phyloP scores from a whole-genome alignment of 2,888 invertebrate genomes.

The Beris morrisii region DNA sequence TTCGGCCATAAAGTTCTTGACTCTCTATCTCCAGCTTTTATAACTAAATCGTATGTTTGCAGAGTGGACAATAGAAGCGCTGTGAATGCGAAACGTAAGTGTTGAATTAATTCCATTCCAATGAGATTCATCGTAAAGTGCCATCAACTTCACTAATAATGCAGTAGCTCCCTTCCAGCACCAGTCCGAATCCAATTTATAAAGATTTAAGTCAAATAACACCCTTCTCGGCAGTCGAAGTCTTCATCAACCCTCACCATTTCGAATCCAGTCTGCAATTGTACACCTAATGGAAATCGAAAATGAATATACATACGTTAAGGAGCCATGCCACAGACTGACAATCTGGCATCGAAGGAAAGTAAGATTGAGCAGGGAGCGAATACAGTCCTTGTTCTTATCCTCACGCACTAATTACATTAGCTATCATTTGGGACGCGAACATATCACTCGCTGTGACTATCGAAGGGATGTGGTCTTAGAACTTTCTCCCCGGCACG shows the following conservation, averaged over 20 bases:
- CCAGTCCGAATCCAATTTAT: constrained; percentile 27
- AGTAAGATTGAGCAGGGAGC: neutral
- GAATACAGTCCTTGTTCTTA: neutral
- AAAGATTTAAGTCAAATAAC: constrained; percentile 31
- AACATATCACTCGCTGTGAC: neutral
- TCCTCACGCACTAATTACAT: constrained; percentile 17
- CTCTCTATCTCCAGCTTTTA: constrained; percentile 6
- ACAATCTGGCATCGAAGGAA: too few species aligned
- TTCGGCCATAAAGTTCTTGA: constrained; percentile 26
- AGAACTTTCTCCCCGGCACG: neutral
- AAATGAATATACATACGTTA: too few species aligned
- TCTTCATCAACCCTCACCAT: too few species aligned
- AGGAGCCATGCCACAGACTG: too few species aligned
- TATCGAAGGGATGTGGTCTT: too few species aligned
- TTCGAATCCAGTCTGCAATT: too few species aligned
- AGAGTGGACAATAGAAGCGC: constrained; percentile 21
- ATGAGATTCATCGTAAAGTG: constrained; percentile 22
- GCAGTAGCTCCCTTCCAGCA: neutral
- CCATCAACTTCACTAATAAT: constrained; percentile 26
- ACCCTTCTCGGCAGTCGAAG: neutral
- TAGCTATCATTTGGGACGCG: constrained; percentile 8
- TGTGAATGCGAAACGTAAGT: constrained; percentile 20
- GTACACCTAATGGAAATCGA: too few species aligned
- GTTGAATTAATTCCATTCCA: constrained; percentile 30
- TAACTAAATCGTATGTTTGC: constrained; percentile 3